Percentiles rank a stretch among this genome's conserved stretches.
Evolutionary conservation across 2,888 invertebrate species (phyloP).

Genomic region (Drosophila meridionalis): DNA sequence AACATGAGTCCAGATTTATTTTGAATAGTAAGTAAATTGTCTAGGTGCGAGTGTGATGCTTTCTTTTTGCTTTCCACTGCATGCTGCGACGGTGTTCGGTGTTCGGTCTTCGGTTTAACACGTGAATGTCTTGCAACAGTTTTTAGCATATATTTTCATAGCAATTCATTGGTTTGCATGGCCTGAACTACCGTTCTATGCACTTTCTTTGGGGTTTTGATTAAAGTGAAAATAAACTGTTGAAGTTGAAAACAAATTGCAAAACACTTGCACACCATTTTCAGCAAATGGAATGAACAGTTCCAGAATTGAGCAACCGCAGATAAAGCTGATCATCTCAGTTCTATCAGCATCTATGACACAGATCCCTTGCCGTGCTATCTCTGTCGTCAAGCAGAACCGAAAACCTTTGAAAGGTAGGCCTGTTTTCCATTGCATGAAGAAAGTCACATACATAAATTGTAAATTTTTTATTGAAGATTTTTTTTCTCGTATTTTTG

Average conservation of each 20-base stretch:
- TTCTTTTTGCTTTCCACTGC: slow-evolving; percentile 29
- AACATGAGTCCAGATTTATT: slow-evolving; percentile 37
- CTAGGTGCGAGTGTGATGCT: slow-evolving; percentile 35
- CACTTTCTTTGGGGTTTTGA: slow-evolving; percentile 39
- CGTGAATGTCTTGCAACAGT: slow-evolving; percentile 64
- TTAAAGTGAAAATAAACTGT: slow-evolving; percentile 11
- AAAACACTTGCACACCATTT: slow-evolving; percentile 28
- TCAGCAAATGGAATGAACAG: slow-evolving; percentile 20
- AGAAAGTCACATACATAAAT: slow-evolving; percentile 79
- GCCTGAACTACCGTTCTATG: slow-evolving; percentile 57
- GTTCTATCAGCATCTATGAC: neutral
- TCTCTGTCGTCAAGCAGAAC: neutral
- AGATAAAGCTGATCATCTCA: neutral
- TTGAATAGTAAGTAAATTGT: slow-evolving; percentile 52
- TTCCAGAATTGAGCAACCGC: slow-evolving; percentile 1
- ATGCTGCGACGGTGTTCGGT: neutral
- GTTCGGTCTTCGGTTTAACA: slow-evolving; percentile 37
- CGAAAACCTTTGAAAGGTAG: slow-evolving; percentile 8
- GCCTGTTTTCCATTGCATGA: slow-evolving; percentile 37
- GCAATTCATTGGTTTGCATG: slow-evolving; percentile 40
- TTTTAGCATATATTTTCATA: slow-evolving; percentile 65
- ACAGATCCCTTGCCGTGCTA: slow-evolving; percentile 9
- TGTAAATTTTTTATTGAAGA: slow-evolving; percentile 36
- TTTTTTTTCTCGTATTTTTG: slow-evolving; percentile 4
- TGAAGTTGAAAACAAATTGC: slow-evolving; percentile 30